Evolutionary conservation across 2,888 invertebrate species (phyloP), one percentile per base, ranked within the genome.

Genomic region (Fissipunctia ypsillon): DNA sequence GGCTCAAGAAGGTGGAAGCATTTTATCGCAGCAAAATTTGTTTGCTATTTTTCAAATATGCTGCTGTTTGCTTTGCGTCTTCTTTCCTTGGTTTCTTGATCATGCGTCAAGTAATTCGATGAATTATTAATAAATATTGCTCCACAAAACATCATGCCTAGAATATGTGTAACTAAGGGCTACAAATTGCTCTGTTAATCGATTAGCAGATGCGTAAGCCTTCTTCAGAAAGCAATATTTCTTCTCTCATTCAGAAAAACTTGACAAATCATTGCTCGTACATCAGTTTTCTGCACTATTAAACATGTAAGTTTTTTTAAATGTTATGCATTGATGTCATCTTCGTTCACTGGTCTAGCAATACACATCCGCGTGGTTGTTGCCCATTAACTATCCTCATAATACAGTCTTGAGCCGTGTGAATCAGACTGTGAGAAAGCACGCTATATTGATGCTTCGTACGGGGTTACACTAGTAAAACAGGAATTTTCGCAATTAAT

Each of bases 381-480:
- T 83, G 80, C 78, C 80, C 85, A 88, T 88, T 86, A 84, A 86
- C 78, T 82, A 80, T 84, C 82, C 80, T 87, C 84, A 87, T 89
- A 88, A 88, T 89, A 85, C 78, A 70, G 72, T 68, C 78, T 78
- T 69, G 84, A 84, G 84, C 78, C 91, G 92, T 94, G 95, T 93
- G 95, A 95, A 95, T 93, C 91, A 93, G 95, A 95, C 89, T 95
- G 94, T 93, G 93, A 93, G 93, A 91, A 83, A 72, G 85, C 92
- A 93, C 92, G 93, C 91, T 84, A 91, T 88, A 81, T 72, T 80
- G 72, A 83, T 85, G 81, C 80, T 84, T 84, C 80, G 76, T 86
- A 71, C 72, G 56, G 70, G 70, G 73, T 67, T 73, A 69, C 38
- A 73, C 54, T 50, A 50, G 69, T 45, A 67, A 69, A 68, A 73